Evolutionary conservation across 2,797 vertebrate genomes (phyloP), one percentile per base, ranked within the genome.

Genomic region (Botia kubotai): DNA sequence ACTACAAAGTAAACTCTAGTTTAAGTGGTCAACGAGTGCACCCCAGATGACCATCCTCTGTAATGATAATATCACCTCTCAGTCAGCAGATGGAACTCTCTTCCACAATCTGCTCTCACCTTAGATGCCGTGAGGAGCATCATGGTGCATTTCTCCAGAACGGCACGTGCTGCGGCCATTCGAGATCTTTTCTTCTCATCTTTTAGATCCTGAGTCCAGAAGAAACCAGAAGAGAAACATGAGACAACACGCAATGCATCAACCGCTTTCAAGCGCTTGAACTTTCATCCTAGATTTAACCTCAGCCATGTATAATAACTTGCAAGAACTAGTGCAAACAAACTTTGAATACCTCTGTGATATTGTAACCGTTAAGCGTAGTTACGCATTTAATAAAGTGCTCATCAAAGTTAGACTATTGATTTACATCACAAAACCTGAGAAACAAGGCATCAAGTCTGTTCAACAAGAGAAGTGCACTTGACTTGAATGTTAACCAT

Each of bases 101-200:
- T 55, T 69, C 12, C 13, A 75, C 19, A 11, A 16, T 66, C 60
- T 48, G 48, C 52, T 60, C 79, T 76, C 39, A 98, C 98, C 96
- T 99, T 99, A 62, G 98, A 99, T 82, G 98, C 96, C 63, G 98
- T 99, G 79, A 99, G 95, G 58, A 99, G 97, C 97, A 99, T 99
- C 98, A 99, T 99, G 46, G 98, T 99, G 85, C 98, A 99, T 88
- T 99, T 99, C 90, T 99, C 98, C 85, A 99, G 94, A 84, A 99
- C 95, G 0, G 98, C 96, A 83, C 98, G 93, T 60, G 97, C 96
- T 29, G 97, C 97, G 69, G 97, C 98, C 97, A 99, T 99, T 85
- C 95, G 94, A 6, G 98, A 97, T 87, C 98, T 98, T 90, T 98
- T 98, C 93, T 98, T 99, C 89, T 99, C 98, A 86, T 98, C 97